A percentile compares a stretch with the other conserved stretches of the same genome.
phyloP scores from a whole-genome alignment of 1,140 invertebrate species.

The Chironomus tepperi region DNA sequence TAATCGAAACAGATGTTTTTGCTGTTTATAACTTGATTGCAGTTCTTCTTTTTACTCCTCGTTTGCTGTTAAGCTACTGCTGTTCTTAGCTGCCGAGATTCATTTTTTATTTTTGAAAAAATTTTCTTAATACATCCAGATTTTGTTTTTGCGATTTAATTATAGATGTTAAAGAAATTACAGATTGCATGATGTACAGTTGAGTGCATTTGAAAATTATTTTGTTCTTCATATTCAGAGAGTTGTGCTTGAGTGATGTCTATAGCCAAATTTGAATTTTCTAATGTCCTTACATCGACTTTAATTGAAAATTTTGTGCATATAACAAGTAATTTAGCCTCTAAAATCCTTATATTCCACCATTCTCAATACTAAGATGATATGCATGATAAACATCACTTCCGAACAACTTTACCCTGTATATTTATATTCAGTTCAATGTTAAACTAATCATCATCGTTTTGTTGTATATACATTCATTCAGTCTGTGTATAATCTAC shows the following conservation, averaged over 20 bases:
- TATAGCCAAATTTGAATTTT: too few relatives aligned
- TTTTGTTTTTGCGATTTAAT: background rate
- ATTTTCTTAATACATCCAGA: background rate
- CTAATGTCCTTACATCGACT: too few relatives aligned
- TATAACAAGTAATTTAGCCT: too few relatives aligned
- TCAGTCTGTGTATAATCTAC: background rate
- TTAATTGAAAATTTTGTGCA: too few relatives aligned
- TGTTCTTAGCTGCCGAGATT: background rate
- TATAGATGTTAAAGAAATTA: constrained; percentile 9
- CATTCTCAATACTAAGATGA: too few relatives aligned
- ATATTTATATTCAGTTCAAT: background rate
- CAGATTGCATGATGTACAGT: constrained; percentile 7
- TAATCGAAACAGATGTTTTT: constrained; percentile 13
- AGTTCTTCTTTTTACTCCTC: background rate
- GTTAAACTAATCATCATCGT: constrained; percentile 7
- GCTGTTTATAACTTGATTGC: constrained; percentile 6
- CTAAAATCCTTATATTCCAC: too few relatives aligned
- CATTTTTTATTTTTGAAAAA: background rate
- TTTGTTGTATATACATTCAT: background rate
- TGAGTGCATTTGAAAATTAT: background rate
- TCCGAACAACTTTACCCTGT: too few relatives aligned
- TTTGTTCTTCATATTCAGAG: too few relatives aligned
- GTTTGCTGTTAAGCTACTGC: background rate
- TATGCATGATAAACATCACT: too few relatives aligned
- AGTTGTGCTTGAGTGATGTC: too few relatives aligned